phyloP scores from a whole-genome alignment of 1,140 invertebrate genomes.

The Cyclargus thomasi region DNA sequence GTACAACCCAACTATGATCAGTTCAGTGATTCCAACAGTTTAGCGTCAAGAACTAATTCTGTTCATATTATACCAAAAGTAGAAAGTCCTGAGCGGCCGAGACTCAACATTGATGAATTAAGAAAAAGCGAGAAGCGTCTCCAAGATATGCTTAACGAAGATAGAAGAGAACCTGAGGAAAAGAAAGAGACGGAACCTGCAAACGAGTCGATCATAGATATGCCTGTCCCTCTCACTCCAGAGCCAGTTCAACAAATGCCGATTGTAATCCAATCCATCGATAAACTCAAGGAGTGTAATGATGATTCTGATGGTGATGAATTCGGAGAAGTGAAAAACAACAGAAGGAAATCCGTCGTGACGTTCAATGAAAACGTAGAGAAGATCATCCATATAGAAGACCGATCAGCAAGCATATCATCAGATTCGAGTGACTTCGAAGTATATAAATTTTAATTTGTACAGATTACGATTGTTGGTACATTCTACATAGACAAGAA shows the following conservation, averaged over 20 bases:
- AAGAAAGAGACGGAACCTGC: slow-evolving; percentile 19
- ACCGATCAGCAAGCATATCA: slow-evolving; percentile 27
- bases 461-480: too few species aligned
- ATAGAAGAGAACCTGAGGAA: not conserved
- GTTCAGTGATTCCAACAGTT: slow-evolving; percentile 54
- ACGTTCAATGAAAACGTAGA: slow-evolving; percentile 69
- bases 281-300: slow-evolving; percentile 27
- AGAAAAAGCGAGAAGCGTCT: slow-evolving; percentile 36
- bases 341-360: slow-evolving; percentile 60
- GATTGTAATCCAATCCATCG: slow-evolving; percentile 40
- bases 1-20: slow-evolving; percentile 41
- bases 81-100: slow-evolving; percentile 35
- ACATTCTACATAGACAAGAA: too few species aligned
- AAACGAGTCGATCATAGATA: slow-evolving; percentile 30
- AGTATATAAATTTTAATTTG: slow-evolving; percentile 53
- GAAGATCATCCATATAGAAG: slow-evolving; percentile 67
- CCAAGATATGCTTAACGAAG: slow-evolving; percentile 40
- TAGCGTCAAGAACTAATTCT: slow-evolving; percentile 43
- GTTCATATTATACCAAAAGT: slow-evolving; percentile 33
- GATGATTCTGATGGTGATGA: slow-evolving; percentile 51
- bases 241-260: slow-evolving; percentile 33
- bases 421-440: slow-evolving; percentile 35
- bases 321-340: slow-evolving; percentile 49
- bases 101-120: slow-evolving; percentile 47
- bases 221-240: slow-evolving; percentile 17